These are phyloP conservation scores for Fratercula arctica DNA, from an alignment of 2,797 vertebrate genomes.

Conservation along the genomic window DNA sequence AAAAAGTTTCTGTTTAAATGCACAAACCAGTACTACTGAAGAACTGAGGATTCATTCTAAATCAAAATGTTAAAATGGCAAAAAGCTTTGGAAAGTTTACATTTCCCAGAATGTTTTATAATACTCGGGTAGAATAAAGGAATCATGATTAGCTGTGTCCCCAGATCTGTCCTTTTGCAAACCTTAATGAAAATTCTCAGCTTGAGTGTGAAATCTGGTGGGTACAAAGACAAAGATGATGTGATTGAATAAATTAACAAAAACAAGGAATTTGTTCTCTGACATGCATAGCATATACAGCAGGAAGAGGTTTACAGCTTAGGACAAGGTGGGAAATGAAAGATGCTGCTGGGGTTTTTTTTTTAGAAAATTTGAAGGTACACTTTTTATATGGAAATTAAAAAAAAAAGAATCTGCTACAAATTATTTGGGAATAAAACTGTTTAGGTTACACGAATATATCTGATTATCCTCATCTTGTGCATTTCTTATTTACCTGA, in stretches of 20 bases:
- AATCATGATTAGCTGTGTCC: background rate
- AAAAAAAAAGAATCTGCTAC: background rate
- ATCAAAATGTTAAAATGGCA: background rate
- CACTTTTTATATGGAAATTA: background rate
- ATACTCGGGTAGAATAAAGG: background rate
- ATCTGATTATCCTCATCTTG: background rate
- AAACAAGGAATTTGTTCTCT: background rate
- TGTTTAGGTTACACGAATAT: background rate
- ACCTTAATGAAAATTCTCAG: conserved; percentile 44
- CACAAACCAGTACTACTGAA: background rate
- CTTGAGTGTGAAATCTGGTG: conserved; percentile 27
- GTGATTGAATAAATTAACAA: background rate
- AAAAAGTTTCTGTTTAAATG: background rate
- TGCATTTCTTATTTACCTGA: background rate
- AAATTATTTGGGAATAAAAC: background rate
- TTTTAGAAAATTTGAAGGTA: background rate
- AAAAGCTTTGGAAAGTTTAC: background rate
- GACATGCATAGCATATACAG: background rate
- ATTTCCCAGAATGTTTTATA: background rate
- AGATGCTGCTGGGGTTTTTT: background rate
- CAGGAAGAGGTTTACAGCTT: background rate
- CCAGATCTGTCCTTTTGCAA: background rate
- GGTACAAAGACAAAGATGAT: background rate
- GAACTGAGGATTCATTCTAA: background rate
- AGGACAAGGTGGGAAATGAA: background rate